A percentile compares a stretch with the other conserved stretches of the same genome.
phyloP scores from a whole-genome alignment of 2,888 invertebrate species.

The Lycocerus yunnanus region DNA sequence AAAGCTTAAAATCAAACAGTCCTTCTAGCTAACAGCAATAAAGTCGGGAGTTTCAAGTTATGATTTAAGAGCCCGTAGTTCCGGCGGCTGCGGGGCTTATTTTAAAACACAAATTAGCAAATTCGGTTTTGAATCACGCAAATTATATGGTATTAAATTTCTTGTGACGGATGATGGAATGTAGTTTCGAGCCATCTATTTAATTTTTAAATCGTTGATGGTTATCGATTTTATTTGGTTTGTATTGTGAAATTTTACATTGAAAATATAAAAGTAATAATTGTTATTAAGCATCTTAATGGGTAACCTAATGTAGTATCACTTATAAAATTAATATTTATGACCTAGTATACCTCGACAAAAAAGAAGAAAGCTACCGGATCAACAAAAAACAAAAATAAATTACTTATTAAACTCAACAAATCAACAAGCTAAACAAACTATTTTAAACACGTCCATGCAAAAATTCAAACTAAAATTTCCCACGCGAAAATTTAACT shows the following conservation, averaged over 20 bases:
- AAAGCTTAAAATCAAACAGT: constrained; percentile 5
- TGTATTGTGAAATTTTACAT: constrained; percentile 6
- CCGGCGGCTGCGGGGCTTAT: constrained; percentile 32
- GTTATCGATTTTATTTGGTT: constrained; percentile 20
- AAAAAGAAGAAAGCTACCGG: background rate
- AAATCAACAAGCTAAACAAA: background rate
- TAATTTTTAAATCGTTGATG: constrained; percentile 8
- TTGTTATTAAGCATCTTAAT: background rate
- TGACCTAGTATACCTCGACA: background rate
- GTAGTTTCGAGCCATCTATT: constrained; percentile 6
- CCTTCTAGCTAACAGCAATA: background rate
- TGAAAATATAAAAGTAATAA: background rate
- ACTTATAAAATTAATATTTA: background rate
- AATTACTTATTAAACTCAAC: background rate
- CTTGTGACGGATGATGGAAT: constrained; percentile 20
- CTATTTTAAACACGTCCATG: background rate
- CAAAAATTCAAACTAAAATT: background rate
- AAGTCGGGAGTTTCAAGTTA: constrained; percentile 28
- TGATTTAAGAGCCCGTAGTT: constrained; percentile 39
- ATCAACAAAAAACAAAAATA: background rate
- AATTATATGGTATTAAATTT: constrained; percentile 32
- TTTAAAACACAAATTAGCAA: constrained; percentile 35
- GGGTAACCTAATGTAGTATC: background rate
- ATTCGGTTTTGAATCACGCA: constrained; percentile 34
- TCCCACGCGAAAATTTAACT: background rate